Evolutionary conservation across 2,888 invertebrate species (phyloP).

Genomic region (Microctonus aethiopoides): DNA sequence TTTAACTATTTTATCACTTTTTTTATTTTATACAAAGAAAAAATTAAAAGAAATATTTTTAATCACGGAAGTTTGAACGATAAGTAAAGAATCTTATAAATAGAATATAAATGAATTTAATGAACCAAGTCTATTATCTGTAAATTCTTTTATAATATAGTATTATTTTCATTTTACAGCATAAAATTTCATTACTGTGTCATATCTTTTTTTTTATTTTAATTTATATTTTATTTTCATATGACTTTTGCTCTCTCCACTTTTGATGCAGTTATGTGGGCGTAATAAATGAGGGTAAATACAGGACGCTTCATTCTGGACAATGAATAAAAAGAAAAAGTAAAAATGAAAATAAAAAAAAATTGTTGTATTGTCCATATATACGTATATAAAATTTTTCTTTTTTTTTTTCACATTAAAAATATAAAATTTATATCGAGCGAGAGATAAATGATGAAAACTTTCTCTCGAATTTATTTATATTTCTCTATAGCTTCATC

Average conservation of each 20-base stretch:
- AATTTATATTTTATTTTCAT: neutral
- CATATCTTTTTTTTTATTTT: constrained; percentile 10
- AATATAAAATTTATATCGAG: neutral
- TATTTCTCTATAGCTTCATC: neutral
- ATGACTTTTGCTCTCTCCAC: neutral
- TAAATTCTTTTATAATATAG: constrained; percentile 5
- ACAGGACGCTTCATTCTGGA: constrained; percentile 19
- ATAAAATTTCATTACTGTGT: constrained; percentile 24
- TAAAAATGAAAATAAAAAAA: neutral
- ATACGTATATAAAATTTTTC: neutral
- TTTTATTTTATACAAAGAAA: neutral
- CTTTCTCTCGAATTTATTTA: neutral
- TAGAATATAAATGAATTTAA: constrained; percentile 9
- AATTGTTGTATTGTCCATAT: neutral
- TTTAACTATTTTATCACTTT: constrained; percentile 1
- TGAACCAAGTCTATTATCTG: constrained; percentile 24
- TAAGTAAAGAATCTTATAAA: neutral
- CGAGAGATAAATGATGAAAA: neutral
- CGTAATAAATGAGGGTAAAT: constrained; percentile 30
- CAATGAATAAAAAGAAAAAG: constrained; percentile 17
- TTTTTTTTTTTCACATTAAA: neutral
- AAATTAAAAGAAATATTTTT: constrained; percentile 14
- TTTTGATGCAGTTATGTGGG: constrained; percentile 34
- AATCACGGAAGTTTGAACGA: constrained; percentile 22
- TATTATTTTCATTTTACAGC: constrained; percentile 24